These are phyloP conservation scores for Macaria notata DNA, from an alignment of 2,888 invertebrate species.

Conservation along the genomic window DNA sequence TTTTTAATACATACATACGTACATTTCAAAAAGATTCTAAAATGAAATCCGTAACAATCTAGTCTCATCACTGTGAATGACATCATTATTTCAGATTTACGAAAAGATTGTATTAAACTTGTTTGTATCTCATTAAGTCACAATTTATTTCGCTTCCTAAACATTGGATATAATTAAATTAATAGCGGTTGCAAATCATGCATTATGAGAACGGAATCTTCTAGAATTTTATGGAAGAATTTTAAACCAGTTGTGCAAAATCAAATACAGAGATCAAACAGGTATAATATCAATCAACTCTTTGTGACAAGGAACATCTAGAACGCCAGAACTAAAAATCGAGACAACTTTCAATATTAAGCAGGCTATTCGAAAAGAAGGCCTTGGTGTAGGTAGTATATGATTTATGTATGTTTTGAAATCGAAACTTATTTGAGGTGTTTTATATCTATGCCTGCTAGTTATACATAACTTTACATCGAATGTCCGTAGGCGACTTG, in stretches of 20 bases:
- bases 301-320: too few species aligned
- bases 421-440: constrained; percentile 8
- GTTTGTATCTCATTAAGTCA: constrained; percentile 1
- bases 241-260: constrained; percentile 3
- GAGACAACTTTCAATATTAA: too few species aligned
- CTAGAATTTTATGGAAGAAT: not conserved
- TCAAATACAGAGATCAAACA: not conserved
- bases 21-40: too few species aligned
- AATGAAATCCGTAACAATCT: too few species aligned
- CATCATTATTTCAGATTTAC: not conserved
- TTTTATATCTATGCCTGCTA: constrained; percentile 1
- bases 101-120: constrained; percentile 3
- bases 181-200: not conserved
- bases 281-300: not conserved
- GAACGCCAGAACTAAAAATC: too few species aligned
- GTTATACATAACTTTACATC: not conserved
- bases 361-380: not conserved
- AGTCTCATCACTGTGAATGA: too few species aligned
- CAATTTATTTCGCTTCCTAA: constrained; percentile 9
- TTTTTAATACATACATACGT: too few species aligned
- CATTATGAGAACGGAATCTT: constrained; percentile 3
- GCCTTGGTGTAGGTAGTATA: constrained; percentile 10
- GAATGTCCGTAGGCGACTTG: constrained; percentile 3
- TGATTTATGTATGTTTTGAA: constrained; percentile 6
- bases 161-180: not conserved